These are phyloP conservation scores for Talpa occidentalis DNA, from an alignment of 2,113 vertebrate species.

Conservation along the genomic window DNA sequence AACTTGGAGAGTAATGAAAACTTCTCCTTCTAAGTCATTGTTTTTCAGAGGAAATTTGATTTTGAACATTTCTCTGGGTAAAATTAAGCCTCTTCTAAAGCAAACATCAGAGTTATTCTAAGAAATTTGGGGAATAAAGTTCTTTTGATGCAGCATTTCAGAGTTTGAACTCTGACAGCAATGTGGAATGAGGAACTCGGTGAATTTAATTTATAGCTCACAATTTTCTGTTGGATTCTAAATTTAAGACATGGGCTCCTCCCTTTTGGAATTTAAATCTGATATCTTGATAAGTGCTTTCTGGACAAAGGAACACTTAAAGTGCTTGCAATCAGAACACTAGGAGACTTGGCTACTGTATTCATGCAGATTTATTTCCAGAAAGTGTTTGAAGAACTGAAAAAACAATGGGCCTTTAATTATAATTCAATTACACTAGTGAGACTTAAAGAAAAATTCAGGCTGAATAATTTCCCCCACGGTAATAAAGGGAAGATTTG, in stretches of 20 bases:
- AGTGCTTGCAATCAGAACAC: neutral
- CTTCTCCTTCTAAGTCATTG: slow-evolving; percentile 40
- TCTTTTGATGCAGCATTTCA: neutral
- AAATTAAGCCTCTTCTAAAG: slow-evolving; percentile 55
- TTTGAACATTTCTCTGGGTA: slow-evolving; percentile 35
- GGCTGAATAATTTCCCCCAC: slow-evolving; percentile 21
- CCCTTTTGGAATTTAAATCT: slow-evolving; percentile 18
- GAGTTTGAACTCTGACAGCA: neutral
- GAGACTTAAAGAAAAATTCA: slow-evolving; percentile 31
- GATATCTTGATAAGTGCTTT: slow-evolving; percentile 19
- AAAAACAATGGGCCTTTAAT: slow-evolving; percentile 20
- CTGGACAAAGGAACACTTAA: slow-evolving; percentile 14
- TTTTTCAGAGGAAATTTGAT: slow-evolving; percentile 71
- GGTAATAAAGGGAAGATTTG: neutral
- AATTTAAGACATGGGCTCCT: slow-evolving; percentile 15
- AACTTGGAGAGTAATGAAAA: neutral
- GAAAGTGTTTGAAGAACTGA: slow-evolving; percentile 27
- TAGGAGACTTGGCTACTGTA: neutral
- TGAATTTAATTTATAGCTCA: neutral
- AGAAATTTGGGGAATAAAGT: neutral
- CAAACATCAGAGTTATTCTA: slow-evolving; percentile 60
- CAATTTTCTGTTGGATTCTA: slow-evolving; percentile 31
- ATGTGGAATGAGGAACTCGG: neutral
- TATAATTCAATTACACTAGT: slow-evolving; percentile 22
- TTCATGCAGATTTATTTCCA: slow-evolving; percentile 39